These are phyloP conservation scores for Mormyrops attenuatus DNA, from an alignment of 2,797 vertebrate species.

Conservation along the genomic window DNA sequence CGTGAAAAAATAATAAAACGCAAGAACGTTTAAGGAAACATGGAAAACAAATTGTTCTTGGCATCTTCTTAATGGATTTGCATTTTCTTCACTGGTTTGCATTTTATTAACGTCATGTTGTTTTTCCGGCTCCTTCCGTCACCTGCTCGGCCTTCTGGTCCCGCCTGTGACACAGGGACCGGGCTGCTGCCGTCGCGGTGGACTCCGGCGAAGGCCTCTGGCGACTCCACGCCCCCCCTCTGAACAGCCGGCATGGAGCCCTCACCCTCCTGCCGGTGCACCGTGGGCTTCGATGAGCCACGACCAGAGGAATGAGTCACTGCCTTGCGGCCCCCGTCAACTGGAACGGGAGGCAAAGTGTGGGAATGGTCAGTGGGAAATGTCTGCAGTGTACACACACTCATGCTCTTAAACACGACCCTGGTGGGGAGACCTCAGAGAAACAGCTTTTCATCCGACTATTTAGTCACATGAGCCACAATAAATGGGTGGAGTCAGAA, in stretches of 20 bases:
- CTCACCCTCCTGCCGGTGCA: slow-evolving; percentile 36
- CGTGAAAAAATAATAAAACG: background rate
- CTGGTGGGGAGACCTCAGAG: background rate
- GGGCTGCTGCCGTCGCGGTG: slow-evolving; percentile 40
- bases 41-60: background rate
- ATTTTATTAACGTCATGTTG: background rate
- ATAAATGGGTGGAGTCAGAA: background rate
- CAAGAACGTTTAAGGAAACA: background rate
- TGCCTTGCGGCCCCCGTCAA: slow-evolving; percentile 66
- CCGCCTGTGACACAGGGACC: slow-evolving; percentile 50
- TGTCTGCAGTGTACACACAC: no score
- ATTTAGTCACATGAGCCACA: background rate
- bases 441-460: background rate
- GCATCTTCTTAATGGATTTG: background rate
- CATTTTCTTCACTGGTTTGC: background rate
- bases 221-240: slow-evolving; percentile 49
- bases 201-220: slow-evolving; percentile 14
- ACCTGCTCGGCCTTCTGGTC: slow-evolving; percentile 42
- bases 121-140: background rate
- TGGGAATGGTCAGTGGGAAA: background rate
- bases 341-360: slow-evolving; percentile 49
- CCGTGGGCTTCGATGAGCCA: slow-evolving; percentile 39
- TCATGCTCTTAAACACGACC: background rate
- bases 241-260: slow-evolving; percentile 44
- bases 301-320: slow-evolving; percentile 58